Evolutionary conservation across 2,888 invertebrate genomes (phyloP), one percentile per base, ranked within the genome.

Genomic region (Stenodera caucasica): DNA sequence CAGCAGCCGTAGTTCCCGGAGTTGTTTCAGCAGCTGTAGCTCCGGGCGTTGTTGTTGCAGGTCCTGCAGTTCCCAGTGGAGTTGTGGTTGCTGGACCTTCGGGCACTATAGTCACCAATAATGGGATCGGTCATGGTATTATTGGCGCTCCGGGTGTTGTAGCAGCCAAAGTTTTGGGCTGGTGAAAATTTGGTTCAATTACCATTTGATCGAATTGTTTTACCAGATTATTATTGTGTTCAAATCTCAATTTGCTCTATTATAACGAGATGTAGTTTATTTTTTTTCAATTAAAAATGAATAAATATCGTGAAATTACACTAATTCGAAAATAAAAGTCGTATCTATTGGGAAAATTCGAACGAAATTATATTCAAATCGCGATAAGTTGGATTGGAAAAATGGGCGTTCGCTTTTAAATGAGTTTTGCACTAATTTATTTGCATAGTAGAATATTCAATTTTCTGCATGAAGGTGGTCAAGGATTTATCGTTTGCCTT

Each of bases 1-100:
- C n/a, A n/a, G n/a, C n/a, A n/a, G n/a, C n/a, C n/a, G n/a, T n/a
- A n/a, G n/a, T n/a, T n/a, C n/a, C n/a, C n/a, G n/a, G n/a, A n/a
- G n/a, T n/a, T n/a, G 66, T 73, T 11, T 54, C 67, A 15, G 67
- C 71, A 9, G 72, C 69, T 26, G 68, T 65, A n/a, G 26, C 56
- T 11, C 64, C 65, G n/a, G 69, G 61, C 8, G 33, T 62, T 23
- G 62, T 63, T n/a, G 61, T 66, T 15, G 60, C 50, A 21, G 65
- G 61, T 14, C 64, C 66, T 53, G 52, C 58, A 35, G 50, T 57
- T 35, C 61, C 51, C n/a, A 55, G 58, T 18, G 58, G 53, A 33
- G n/a, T 53, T 21, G 60, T 53, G 12, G 33, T 57, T 18, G 53
- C 55, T 23, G 59, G 54, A 9, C 30, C 51, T 8, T 33, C 49